A percentile compares a stretch with the other conserved stretches of the same genome.
Evolutionary conservation across 2,797 vertebrate genomes (phyloP).

Genomic region (Cyprinodon diabolis): DNA sequence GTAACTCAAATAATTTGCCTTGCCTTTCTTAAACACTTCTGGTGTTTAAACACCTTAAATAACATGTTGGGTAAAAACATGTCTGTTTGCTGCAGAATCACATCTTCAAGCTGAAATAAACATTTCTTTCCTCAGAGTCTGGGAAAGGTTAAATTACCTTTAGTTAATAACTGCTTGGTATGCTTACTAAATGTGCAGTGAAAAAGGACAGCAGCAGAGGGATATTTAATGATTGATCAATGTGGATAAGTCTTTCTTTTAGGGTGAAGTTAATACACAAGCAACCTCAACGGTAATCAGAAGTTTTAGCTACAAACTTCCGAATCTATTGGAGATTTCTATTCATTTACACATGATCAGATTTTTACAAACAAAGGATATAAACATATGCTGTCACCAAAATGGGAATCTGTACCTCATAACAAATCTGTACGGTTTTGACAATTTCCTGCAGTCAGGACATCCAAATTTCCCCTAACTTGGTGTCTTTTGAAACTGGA

Average conservation of each 20-base stretch:
- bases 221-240: background rate
- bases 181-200: conserved; percentile 7
- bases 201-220: background rate
- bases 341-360: background rate
- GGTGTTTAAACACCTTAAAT: background rate
- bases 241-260: background rate
- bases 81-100: conserved; percentile 63
- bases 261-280: background rate
- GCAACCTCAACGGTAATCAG: background rate
- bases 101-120: conserved; percentile 50
- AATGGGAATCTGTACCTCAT: background rate
- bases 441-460: background rate
- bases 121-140: conserved; percentile 19
- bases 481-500: background rate
- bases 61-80: conserved; percentile 41
- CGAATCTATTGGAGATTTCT: background rate
- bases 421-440: background rate
- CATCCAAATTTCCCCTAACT: background rate
- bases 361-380: background rate
- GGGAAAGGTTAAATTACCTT: conserved; percentile 44
- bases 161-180: conserved; percentile 15
- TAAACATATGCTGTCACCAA: background rate
- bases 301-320: background rate
- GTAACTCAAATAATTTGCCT: too few species aligned
- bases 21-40: background rate